Percentiles rank a stretch among this genome's conserved stretches.
Conservation (phyloP, 2,888 invertebrate species). For the Watsonalla cultraria region DNA sequence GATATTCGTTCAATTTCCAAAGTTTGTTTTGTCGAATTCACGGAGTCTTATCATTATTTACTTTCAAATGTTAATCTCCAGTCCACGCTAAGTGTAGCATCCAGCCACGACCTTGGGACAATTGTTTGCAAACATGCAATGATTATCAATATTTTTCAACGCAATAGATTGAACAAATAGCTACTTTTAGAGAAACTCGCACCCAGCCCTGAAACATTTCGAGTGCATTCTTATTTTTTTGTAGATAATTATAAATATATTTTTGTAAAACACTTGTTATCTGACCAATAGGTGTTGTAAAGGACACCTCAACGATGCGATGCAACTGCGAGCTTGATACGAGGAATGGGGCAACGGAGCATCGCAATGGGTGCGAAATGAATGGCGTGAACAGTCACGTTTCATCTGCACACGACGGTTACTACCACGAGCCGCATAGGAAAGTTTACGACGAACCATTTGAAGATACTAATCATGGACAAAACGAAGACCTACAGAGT, state of each 20-base stretch:
- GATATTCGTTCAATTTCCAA: too few species aligned
- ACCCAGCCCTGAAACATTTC: background rate
- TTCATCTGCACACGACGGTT: constrained; percentile 22
- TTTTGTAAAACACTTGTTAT: constrained; percentile 3
- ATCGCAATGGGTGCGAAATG: constrained; percentile 35
- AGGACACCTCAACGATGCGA: constrained; percentile 32
- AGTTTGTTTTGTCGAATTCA: too few species aligned
- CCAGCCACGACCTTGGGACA: constrained; percentile 17
- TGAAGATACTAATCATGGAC: constrained; percentile 13
- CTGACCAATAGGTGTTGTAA: constrained; percentile 8
- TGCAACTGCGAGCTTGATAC: constrained; percentile 42
- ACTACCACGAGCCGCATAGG: constrained; percentile 42
- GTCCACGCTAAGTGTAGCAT: background rate
- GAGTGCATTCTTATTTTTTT: background rate
- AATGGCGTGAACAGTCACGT: constrained; percentile 20
- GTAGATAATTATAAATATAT: background rate
- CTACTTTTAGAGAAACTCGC: background rate
- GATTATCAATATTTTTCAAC: constrained; percentile 13
- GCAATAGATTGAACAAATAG: constrained; percentile 5
- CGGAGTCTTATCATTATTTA: too few species aligned
- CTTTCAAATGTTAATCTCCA: background rate
- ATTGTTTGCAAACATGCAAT: constrained; percentile 28
- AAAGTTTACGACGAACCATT: constrained; percentile 36
- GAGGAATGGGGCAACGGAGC: constrained; percentile 21
- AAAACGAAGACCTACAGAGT: constrained; percentile 20